Evolutionary conservation across 2,797 vertebrate species (phyloP), one percentile per base, ranked within the genome.

Genomic region (Sebastes oblongus): DNA sequence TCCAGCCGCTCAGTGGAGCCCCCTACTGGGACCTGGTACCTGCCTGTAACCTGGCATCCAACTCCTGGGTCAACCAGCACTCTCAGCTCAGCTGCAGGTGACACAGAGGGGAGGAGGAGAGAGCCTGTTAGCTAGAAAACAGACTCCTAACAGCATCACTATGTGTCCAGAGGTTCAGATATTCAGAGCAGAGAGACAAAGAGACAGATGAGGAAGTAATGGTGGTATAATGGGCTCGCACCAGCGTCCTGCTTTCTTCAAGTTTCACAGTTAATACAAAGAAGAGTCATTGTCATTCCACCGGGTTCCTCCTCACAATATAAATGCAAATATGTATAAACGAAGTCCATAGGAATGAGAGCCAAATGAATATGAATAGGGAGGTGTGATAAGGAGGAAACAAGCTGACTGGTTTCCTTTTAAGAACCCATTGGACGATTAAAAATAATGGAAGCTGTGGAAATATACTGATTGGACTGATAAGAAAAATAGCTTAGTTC

Each of bases 271-370:
- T 52, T 52, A 20, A 52, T n/a, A n/a, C 50, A 86, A 69, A 80
- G 78, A 77, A 76, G 46, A 85, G 64, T 82, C 82, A 86, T 91
- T 92, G 80, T 85, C 71, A 91, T 93, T 92, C 87, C 55, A 64
- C 25, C 58, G 61, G 77, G 74, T 85, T 88, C 60, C 59, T 39
- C 68, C 72, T 67, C 22, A 92, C 88, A 91, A 89, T 92, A 91
- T 92, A 94, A 91, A 92, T 91, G 91, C 91, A 91, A 93, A 93
- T 92, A 92, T 58, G 42, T 79, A 71, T 84, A 90, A 92, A 91
- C 20, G 39, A 83, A 80, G 59, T 78, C 69, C 34, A 82, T 80
- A 71, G 79, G 30, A 87, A 84, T 20, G 16, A 64, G 58, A 87
- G 75, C 58, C 58, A 80, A 92, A 85, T 86, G 61, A 86, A 90